phyloP scores from a whole-genome alignment of 2,113 vertebrate genomes.

The Casuarius casuarius region DNA sequence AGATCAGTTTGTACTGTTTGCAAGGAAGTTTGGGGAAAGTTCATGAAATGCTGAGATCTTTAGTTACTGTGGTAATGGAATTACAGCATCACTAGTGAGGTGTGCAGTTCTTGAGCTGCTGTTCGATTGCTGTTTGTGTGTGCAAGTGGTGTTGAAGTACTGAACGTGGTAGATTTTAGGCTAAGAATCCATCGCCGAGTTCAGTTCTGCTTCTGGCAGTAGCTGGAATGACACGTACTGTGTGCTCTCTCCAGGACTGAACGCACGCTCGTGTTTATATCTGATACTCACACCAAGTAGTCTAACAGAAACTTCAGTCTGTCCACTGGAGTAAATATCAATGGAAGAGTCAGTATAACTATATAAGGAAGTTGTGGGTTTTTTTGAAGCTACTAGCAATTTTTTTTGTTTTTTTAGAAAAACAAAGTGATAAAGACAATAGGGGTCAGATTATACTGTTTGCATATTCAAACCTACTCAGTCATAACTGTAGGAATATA shows the following conservation, averaged over 20 bases:
- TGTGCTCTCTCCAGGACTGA: background rate
- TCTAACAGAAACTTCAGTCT: background rate
- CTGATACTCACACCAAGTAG: background rate
- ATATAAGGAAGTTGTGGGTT: background rate
- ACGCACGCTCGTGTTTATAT: background rate
- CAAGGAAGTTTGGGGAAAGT: background rate
- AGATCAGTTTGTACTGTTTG: background rate
- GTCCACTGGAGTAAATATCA: background rate
- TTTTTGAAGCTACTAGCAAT: background rate
- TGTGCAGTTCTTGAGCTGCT: background rate
- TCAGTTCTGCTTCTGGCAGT: background rate
- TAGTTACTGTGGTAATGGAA: background rate
- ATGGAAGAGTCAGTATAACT: background rate
- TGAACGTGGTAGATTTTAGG: fast-evolving
- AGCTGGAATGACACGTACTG: background rate
- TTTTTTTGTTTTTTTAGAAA: too few species aligned
- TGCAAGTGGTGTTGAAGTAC: background rate
- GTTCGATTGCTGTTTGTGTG: background rate
- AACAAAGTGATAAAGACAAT: background rate
- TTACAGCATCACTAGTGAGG: background rate
- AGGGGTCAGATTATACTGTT: background rate
- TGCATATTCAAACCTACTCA: background rate
- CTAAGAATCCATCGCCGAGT: fast-evolving
- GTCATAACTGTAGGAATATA: background rate
- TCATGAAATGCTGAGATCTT: fast-evolving